These are phyloP conservation scores for Phytoseiulus persimilis DNA, from an alignment of 2,888 invertebrate genomes.

Conservation along the genomic window DNA sequence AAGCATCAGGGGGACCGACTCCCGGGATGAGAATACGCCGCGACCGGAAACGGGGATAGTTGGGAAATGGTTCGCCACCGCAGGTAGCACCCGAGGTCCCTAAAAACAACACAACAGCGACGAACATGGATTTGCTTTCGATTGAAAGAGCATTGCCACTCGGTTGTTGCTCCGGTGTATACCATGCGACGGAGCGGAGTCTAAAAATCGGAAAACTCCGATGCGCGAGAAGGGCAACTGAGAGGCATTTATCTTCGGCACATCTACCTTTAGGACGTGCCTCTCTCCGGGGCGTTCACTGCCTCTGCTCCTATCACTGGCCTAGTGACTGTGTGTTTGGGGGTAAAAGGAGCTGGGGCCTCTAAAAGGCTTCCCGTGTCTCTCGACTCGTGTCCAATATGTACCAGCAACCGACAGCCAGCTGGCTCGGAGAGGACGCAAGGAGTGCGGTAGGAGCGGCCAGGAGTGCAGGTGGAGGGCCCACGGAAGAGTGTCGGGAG, in stretches of 20 bases:
- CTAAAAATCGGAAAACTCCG: neutral
- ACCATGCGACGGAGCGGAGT: neutral
- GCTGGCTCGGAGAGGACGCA: neutral
- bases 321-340: neutral
- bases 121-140: neutral
- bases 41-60: neutral
- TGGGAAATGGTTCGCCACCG: neutral
- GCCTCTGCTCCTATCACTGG: neutral
- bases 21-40: no score
- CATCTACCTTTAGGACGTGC: neutral
- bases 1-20: no score
- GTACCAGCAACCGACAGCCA: neutral
- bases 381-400: neutral
- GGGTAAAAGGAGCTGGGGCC: neutral
- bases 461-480: neutral
- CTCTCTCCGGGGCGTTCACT: neutral
- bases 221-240: neutral
- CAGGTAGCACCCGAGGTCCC: neutral
- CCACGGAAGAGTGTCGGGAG: neutral
- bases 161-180: neutral
- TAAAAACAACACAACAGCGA: neutral
- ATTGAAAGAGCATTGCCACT: no score
- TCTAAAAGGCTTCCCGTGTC: constrained; percentile 5
- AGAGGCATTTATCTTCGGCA: neutral
- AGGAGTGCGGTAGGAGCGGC: neutral